Evolutionary conservation across 1,140 invertebrate genomes (phyloP).

Genomic region (Armadillidium nasatum): DNA sequence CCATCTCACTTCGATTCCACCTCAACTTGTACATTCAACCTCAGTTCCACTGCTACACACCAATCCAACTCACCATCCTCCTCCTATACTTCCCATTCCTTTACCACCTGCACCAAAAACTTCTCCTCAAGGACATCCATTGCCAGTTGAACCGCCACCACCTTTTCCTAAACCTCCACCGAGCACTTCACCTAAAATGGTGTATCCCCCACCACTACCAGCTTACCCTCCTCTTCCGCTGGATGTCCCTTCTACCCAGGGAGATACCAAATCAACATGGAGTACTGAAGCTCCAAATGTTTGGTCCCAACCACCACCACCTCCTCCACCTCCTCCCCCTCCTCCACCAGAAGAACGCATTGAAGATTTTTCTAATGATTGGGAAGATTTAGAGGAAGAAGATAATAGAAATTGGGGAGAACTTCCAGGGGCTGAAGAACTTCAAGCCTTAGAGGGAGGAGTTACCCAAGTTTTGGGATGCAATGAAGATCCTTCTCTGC

Average conservation of each 20-base stretch:
- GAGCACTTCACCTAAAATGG: neutral
- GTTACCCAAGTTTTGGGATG: no score
- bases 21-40: neutral
- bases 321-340: constrained; percentile 26
- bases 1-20: neutral
- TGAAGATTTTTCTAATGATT: constrained; percentile 20
- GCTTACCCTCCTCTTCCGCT: constrained; percentile 20
- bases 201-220: constrained; percentile 4
- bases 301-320: constrained; percentile 20
- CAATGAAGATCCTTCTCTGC: neutral
- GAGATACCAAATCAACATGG: constrained; percentile 14
- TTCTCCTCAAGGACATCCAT: constrained; percentile 18
- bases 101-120: constrained; percentile 14
- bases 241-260: constrained; percentile 29
- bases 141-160: constrained; percentile 23
- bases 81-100: neutral
- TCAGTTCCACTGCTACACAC: neutral
- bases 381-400: constrained; percentile 33
- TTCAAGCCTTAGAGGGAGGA: constrained; percentile 28
- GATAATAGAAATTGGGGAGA: constrained; percentile 43
- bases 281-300: neutral
- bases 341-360: constrained; percentile 16
- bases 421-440: constrained; percentile 41
- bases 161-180: constrained; percentile 16
- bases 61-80: neutral